Evolutionary conservation across 2,113 vertebrate genomes (phyloP), one percentile per base, ranked within the genome.

Genomic region (Triplophysa tibetana): DNA sequence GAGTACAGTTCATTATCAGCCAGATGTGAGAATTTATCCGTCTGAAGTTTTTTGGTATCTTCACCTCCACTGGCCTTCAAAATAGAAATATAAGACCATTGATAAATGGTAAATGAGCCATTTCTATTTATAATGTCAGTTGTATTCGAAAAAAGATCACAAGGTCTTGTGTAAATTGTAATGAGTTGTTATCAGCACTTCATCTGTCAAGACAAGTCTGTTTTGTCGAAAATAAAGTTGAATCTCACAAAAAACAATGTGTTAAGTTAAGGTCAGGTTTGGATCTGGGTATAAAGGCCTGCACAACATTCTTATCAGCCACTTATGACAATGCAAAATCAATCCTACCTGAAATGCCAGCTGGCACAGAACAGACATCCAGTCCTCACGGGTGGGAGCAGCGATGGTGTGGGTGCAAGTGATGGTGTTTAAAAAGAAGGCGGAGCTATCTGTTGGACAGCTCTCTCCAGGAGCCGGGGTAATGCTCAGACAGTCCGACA

Each of bases 1-100:
- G 93, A 94, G 75, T 97, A 97, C 81, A 97, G 91, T 9, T 92
- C 88, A 70, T 97, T 96, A 68, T 96, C 94, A 38, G 93, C 92
- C 94, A 96, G 94, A 17, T 85, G 85, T 1, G 92, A 70, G 17
- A 78, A 0, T 0, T 85, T 86, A 70, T 74, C 77, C 73, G 56
- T 75, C 67, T 79, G 70, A 29, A 82, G 84, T 80, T 8, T 77
- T 81, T 81, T 83, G 76, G 82, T 48, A 72, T 86, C 79, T 79
- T 83, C 48, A 21, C 82, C 82, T 79, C 81, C 85, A 83, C 90
- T 76, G 83, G 88, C 90, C 74, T 79, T 89, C 90, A 92, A 90
- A 90, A 85, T 87, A 77, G 69, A 21, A 45, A 69, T 45, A 45
- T 43, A 45, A 45, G 10, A 45, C 10, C 56, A 43, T 29, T 48